Percentiles rank a stretch among this genome's conserved stretches.
Evolutionary conservation across 53 echinoderm and acorn worm species (phyloP).

Genomic region (Echinarachnius parma): DNA sequence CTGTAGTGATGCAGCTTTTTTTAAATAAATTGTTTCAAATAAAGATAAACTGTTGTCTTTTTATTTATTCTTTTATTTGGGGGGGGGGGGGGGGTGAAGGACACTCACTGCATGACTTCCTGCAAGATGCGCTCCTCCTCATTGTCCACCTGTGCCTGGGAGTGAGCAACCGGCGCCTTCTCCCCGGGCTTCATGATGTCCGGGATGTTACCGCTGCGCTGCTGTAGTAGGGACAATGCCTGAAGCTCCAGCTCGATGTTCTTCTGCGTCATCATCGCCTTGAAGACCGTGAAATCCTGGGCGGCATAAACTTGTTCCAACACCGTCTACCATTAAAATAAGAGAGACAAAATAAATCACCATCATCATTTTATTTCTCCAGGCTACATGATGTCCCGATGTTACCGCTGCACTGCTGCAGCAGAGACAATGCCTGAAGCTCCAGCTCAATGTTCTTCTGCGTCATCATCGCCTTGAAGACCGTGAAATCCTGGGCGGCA

Average conservation of each 20-base stretch:
- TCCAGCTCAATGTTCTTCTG: constrained; percentile 88
- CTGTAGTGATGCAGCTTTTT: too few species aligned
- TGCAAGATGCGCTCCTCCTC: constrained; percentile 85
- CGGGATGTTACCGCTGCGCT: constrained; percentile 74
- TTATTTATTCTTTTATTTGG: too few species aligned
- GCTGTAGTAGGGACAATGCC: constrained; percentile 76
- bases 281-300: constrained; percentile 76
- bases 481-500: constrained; percentile 72
- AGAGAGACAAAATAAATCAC: too few species aligned
- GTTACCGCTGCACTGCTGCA: constrained; percentile 77
- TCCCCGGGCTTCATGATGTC: constrained; percentile 63
- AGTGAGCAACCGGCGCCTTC: constrained; percentile 52
- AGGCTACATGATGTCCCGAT: constrained; percentile 66
- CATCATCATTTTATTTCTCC: too few species aligned
- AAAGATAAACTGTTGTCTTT: too few species aligned
- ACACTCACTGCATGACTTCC: constrained; percentile 71
- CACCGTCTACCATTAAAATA: too few species aligned
- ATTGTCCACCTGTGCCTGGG: constrained; percentile 41
- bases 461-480: constrained; percentile 95
- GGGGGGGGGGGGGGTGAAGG: too few species aligned
- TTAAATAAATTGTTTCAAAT: too few species aligned
- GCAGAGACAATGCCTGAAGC: constrained; percentile 76
- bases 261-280: constrained; percentile 87
- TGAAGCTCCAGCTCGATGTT: constrained; percentile 93
- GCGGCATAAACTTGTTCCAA: constrained; percentile 93